These are phyloP conservation scores for Epicauta chinensis DNA, from an alignment of 1,140 invertebrate species.

Conservation along the genomic window DNA sequence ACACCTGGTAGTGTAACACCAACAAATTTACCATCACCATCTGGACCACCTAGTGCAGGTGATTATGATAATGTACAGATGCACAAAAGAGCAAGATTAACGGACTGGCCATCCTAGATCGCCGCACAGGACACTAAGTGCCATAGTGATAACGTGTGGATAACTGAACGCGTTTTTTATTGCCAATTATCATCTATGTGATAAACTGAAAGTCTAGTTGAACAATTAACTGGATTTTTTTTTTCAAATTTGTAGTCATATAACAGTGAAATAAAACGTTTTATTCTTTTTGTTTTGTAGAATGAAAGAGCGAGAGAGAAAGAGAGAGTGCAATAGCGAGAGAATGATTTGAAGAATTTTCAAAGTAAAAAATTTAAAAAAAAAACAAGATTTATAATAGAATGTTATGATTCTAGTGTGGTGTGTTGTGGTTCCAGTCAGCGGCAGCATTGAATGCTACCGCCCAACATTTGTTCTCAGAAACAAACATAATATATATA, in stretches of 20 bases:
- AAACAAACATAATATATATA: slow-evolving; percentile 36
- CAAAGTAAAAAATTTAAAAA: no score
- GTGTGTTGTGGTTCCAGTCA: slow-evolving; percentile 28
- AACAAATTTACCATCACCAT: slow-evolving; percentile 67
- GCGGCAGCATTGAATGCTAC: slow-evolving; percentile 17
- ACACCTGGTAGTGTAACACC: slow-evolving; percentile 63
- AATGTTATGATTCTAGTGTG: slow-evolving; percentile 31
- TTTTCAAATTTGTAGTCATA: slow-evolving; percentile 31
- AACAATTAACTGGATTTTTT: slow-evolving; percentile 22
- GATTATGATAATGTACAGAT: slow-evolving; percentile 75
- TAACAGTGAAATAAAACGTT: slow-evolving; percentile 26
- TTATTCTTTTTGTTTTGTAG: slow-evolving; percentile 23
- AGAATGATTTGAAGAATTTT: neutral
- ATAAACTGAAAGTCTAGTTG: slow-evolving; percentile 40
- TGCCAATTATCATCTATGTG: slow-evolving; percentile 43
- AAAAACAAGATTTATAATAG: slow-evolving; percentile 25
- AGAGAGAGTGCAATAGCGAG: slow-evolving; percentile 9
- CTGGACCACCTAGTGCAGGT: slow-evolving; percentile 48
- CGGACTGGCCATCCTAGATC: slow-evolving; percentile 80
- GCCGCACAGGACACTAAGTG: slow-evolving; percentile 31
- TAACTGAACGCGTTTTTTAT: slow-evolving; percentile 33
- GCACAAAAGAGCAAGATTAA: slow-evolving; percentile 73
- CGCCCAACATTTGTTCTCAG: slow-evolving; percentile 25
- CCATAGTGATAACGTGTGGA: slow-evolving; percentile 41
- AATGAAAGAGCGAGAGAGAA: slow-evolving; percentile 24